Base-by-base conservation (phyloP, 92 coral and sea anemone genomes). In the Epizoanthus scotinus region DNA sequence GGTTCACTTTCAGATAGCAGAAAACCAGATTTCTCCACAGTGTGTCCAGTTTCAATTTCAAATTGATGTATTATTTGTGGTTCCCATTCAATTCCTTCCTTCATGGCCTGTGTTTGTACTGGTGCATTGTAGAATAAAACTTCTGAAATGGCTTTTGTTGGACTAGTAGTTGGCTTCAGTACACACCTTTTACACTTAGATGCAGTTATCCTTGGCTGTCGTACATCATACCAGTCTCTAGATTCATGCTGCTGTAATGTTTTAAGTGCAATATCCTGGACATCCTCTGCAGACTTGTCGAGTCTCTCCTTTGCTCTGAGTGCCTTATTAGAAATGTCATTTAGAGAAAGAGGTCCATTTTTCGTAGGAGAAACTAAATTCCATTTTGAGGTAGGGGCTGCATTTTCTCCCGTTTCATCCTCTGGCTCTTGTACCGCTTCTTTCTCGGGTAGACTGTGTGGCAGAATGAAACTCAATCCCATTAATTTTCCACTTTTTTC, bases 31-130 rank as follows among this genome's bases (percentile, higher is more conserved):
- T 67, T 77, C 12, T 15, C 59, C 14, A 86, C 87, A 40, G 28
- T 52, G 52, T 86, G 63, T 24, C 90, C 87, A 52, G 90, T 82
- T 67, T 86, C 87, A 22, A 81, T 26, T 22, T 24, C 74, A 61
- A 86, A 86, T 27, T 12, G 42, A 31, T 86, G 55, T 4, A 86
- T 66, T 17, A 82, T 86, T 34, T 50, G 26, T 34, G 90, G 81
- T 49, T 86, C 90, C 73, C 38, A 49, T 59, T 82, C 90, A 58
- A 86, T 82, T 13, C 84, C 90, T 38, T 86, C 90, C 67, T 83
- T 86, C 90, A 86, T 86, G 27, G 70, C 69, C 12, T 53, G 67
- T 22, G 87, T 82, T 59, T 82, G 90, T 17, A 71, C 67, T 19
- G 21, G 78, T 20, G 86, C 24, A 15, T 64, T 40, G 44, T 78